A percentile compares a stretch with the other conserved stretches of the same genome.
phyloP scores from a whole-genome alignment of 2,113 vertebrate species.

The Steatornis caripensis region DNA sequence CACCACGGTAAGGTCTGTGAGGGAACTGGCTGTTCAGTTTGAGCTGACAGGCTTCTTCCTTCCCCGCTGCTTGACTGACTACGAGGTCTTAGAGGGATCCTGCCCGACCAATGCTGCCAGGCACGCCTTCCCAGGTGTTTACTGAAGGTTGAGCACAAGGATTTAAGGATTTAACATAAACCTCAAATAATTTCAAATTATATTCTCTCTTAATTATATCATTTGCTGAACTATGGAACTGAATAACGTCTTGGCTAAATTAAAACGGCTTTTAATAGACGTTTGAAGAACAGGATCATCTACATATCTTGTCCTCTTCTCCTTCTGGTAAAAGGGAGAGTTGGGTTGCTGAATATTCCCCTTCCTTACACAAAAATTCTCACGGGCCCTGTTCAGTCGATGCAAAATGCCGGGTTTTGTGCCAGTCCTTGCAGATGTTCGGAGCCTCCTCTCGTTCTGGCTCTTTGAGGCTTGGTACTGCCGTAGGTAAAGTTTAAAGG shows the following conservation, averaged over 20 bases:
- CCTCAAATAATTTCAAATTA: background rate
- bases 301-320: background rate
- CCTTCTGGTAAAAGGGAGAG: background rate
- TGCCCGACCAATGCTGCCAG: background rate
- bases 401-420: background rate
- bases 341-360: background rate
- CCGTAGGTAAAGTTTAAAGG: background rate
- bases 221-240: background rate
- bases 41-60: background rate
- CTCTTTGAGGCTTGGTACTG: background rate
- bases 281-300: accelerated
- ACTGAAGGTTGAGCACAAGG: background rate
- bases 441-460: background rate
- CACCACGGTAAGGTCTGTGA: background rate
- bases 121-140: background rate
- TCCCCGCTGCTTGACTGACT: background rate
- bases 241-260: background rate
- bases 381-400: background rate
- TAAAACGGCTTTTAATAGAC: background rate
- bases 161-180: background rate
- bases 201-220: background rate
- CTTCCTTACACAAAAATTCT: background rate
- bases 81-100: background rate
- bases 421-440: background rate
- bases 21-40: background rate